These are phyloP conservation scores for Ferdinandea cuprea DNA, from an alignment of 2,888 invertebrate species.

Conservation along the genomic window DNA sequence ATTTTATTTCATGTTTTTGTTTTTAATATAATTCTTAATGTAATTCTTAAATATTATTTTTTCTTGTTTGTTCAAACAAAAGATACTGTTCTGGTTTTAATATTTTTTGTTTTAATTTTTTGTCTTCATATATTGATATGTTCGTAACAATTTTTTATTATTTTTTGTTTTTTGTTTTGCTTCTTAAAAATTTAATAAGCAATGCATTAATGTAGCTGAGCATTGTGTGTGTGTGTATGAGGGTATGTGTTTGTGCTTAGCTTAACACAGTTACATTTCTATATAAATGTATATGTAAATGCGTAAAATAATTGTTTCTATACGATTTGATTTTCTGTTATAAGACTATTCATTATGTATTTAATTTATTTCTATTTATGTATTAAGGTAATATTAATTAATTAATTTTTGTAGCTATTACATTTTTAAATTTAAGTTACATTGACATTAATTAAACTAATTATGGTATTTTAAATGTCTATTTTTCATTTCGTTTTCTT, in stretches of 20 bases:
- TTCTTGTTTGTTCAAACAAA: slow-evolving; percentile 35
- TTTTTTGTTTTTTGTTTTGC: slow-evolving; percentile 3
- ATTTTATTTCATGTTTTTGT: slow-evolving; percentile 23
- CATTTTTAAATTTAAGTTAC: slow-evolving; percentile 20
- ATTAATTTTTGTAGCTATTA: slow-evolving; percentile 32
- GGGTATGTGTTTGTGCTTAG: slow-evolving; percentile 31
- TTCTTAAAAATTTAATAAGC: slow-evolving; percentile 40
- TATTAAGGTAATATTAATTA: slow-evolving; percentile 31
- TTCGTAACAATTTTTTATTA: slow-evolving; percentile 54
- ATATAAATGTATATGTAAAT: slow-evolving; percentile 2
- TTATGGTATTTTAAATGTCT: not conserved
- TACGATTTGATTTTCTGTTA: slow-evolving; percentile 19
- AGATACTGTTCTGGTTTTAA: slow-evolving; percentile 56
- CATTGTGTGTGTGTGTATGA: slow-evolving; percentile 40
- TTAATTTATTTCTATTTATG: slow-evolving; percentile 13
- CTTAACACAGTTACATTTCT: slow-evolving; percentile 32
- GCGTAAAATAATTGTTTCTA: slow-evolving; percentile 37
- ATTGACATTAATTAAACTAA: slow-evolving; percentile 36
- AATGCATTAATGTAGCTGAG: slow-evolving; percentile 62
- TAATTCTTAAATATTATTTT: slow-evolving; percentile 15
- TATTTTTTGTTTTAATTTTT: slow-evolving; percentile 14
- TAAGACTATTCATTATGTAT: slow-evolving; percentile 22
- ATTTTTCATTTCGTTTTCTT: not conserved
- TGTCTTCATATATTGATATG: slow-evolving; percentile 59
- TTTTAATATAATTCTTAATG: slow-evolving; percentile 34